Evolutionary conservation across 2,113 vertebrate genomes (phyloP), one percentile per base, ranked within the genome.

Genomic region (Saccopteryx leptura): DNA sequence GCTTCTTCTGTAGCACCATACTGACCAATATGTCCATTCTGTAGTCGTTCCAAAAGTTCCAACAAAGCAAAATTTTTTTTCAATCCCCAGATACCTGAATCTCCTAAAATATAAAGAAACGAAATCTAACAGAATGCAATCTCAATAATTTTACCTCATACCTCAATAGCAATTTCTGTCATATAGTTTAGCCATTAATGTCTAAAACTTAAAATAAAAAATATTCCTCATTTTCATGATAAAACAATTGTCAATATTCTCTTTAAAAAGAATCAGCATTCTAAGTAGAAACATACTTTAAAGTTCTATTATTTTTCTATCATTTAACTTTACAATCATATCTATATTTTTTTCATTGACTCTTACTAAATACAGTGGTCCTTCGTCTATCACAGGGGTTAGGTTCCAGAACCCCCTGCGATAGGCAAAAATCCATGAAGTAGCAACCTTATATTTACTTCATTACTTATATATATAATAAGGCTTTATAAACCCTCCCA

Each of bases 41-140:
- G 99, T 68, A 99, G 98, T 60, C 99, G 99, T 97, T 99, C 99
- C 96, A 99, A 96, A 31, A 99, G 99, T 93, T 99, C 99, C 87
- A 99, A 98, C 96, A 99, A 98, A 96, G 99, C 99, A 98, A 99
- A 99, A 98, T 99, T 99, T 98, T 99, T 99, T 98, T 99, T 99
- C 97, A 99, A 98, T 50, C 99, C 99, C 99, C 99, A 99, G 76
- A 99, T 99, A 95, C 99, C 99, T 85, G 99, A 99, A 97, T 99
- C 99, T 54, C 99, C 99, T 99, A 79, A 96, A 83, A 97, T 0
- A 26, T 76, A 94, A 71, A 94, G 87, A 97, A 91, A 85, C 74
- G 76, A 91, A 92, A 97, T 78, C 39, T 97, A 98, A 60, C 0
- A 72, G 71, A 96, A 33, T 56, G 26, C 10, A 88, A 63, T 74